Evolutionary conservation across 2,797 vertebrate genomes (phyloP), one percentile per base, ranked within the genome.

Genomic region (Fistularia commersonii): DNA sequence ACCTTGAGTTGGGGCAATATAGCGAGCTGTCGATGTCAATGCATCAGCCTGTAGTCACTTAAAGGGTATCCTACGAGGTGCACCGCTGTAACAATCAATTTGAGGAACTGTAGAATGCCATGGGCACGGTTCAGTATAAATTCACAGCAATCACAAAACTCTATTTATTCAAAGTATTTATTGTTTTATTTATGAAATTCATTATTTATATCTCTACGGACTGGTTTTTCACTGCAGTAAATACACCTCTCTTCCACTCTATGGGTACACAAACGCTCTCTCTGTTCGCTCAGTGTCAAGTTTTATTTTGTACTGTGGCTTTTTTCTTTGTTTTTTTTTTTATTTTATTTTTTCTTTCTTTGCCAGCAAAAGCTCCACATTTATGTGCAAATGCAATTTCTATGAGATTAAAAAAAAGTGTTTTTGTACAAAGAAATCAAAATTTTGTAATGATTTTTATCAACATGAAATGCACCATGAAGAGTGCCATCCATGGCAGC

Each of bases 371-470:
- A 90, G 91, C 89, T 94, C 93, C 91, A 94, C 90, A 90, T 93
- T 93, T 92, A 92, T 97, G 93, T 96, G 92, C 92, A 96, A 95
- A 94, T 95, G 92, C 93, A 95, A 95, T 99, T 99, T 99, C 92
- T 98, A 98, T 94, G 89, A 23, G 23, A 23, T 23, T 23, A 94
- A 36, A 36, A 41, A 93, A 92, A 92, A 88, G 90, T 83, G 85
- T 93, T 98, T 98, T 98, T 98, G 94, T 98, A 98, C 91, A 89
- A 93, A 92, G 89, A 92, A 85, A 80, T 86, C 64, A 77, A 93
- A 90, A 92, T 96, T 99, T 99, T 98, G 91, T 99, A 98, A 97
- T 95, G 90, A 93, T 98, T 98, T 98, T 95, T 98, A 97, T 93
- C 92, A 93, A 95, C 91, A 91, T 89, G 88, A 92, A 91, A 88